phyloP scores from a whole-genome alignment of 2,888 invertebrate genomes.

The Eupithecia inturbata region DNA sequence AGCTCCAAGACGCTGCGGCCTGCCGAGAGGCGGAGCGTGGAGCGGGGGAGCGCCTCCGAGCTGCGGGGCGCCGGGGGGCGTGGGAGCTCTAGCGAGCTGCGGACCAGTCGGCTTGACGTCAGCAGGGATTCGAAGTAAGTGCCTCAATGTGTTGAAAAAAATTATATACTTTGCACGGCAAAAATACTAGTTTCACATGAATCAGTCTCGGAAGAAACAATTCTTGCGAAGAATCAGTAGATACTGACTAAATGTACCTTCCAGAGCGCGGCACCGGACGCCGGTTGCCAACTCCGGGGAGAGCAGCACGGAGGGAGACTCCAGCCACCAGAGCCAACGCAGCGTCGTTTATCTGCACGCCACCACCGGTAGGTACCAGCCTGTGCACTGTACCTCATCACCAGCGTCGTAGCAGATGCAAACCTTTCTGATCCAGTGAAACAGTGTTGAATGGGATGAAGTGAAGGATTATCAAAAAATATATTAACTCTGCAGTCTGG shows the following conservation, averaged over 20 bases:
- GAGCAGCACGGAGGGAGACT: conserved; percentile 89
- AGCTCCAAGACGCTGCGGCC: conserved; percentile 74
- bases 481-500: too few relatives aligned
- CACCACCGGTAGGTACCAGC: conserved; percentile 85
- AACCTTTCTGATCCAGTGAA: background rate
- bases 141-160: background rate
- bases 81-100: conserved; percentile 55
- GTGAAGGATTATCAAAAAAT: too few relatives aligned
- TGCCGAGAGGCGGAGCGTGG: conserved; percentile 36
- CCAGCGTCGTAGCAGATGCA: background rate
- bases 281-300: conserved; percentile 67
- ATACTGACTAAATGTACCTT: background rate
- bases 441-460: background rate
- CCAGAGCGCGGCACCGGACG: background rate
- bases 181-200: background rate
- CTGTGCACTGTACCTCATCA: background rate
- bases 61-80: conserved; percentile 56
- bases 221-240: background rate
- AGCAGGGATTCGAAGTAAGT: conserved; percentile 74
- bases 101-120: conserved; percentile 73
- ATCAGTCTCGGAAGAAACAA: background rate
- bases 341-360: conserved; percentile 94
- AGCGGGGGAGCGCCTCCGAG: conserved; percentile 56
- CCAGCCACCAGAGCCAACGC: conserved; percentile 91
- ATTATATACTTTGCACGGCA: background rate